Conservation (phyloP, 1,140 invertebrate species). For the Meteorus sp. region DNA sequence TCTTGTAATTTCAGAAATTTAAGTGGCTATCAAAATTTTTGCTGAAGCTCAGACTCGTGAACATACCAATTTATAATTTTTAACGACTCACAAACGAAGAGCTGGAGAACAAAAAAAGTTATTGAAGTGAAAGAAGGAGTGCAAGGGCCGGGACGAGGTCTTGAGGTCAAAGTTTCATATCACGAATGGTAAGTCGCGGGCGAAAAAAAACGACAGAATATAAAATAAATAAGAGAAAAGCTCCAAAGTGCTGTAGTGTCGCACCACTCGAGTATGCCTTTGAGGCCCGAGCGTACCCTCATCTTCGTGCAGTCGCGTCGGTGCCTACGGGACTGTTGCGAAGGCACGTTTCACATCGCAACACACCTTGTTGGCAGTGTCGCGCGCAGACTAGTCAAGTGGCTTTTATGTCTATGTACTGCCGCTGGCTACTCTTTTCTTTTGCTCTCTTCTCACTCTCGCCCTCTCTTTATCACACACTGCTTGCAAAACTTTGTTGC, state of each 20-base stretch:
- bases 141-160: not conserved
- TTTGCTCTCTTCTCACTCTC: too few species aligned
- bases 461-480: too few species aligned
- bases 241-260: not conserved
- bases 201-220: not conserved
- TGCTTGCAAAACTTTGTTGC: too few species aligned
- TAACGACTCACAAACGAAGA: not conserved
- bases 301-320: not conserved
- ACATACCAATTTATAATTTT: not conserved
- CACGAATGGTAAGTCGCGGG: not conserved
- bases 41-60: too few species aligned
- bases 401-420: not conserved
- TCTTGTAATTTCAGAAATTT: too few species aligned
- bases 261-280: slow-evolving; percentile 1
- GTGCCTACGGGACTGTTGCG: not conserved
- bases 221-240: too few species aligned
- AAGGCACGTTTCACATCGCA: slow-evolving; percentile 4
- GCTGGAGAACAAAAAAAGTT: not conserved
- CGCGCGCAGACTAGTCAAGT: not conserved
- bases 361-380: not conserved
- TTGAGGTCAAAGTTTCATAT: slow-evolving; percentile 1
- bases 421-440: not conserved
- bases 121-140: too few species aligned
- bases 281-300: not conserved
- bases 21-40: too few species aligned